Base-by-base conservation (phyloP, 2,888 invertebrate genomes). In the Himalopsyche anomala region DNA sequence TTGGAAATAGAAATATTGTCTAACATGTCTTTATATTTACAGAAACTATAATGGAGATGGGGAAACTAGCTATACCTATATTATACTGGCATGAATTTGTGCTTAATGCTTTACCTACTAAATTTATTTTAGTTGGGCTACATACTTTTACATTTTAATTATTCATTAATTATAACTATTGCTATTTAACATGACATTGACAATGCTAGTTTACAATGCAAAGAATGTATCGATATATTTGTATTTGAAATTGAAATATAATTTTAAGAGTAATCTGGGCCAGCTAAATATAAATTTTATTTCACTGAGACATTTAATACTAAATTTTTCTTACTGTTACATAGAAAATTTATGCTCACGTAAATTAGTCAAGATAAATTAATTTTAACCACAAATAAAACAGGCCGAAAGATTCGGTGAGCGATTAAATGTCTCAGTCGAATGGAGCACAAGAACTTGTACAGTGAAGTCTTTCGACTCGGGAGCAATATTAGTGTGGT, bases 21-120 rank as follows among this genome's bases (percentile, higher is more conserved):
- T 85, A 85, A 85, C 85, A 80, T 85, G 85, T 85, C 82, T 85
- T 85, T 86, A 83, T 86, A 86, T 86, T 86, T 86, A 69, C 85
- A 86, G 85, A 82, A 81, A 85, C 81, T 56, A 82, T 85, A 74
- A 83, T 83, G 85, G 85, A 86, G 83, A 80, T 81, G 80, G 62
- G 85, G 81, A 62, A 69, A 82, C 81, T 83, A 79, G 83, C 79
- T 74, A 82, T 84, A 80, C 55, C 83, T 54, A 85, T 85, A 28
- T 28, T 28, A 82, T 80, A 51, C 28, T 81, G 54, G 85, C 85
- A 86, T 86, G 85, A 74, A 56, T 85, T 83, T 86, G 80, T 86
- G 85, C 83, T 86, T 83, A 80, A 79, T 80, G 85, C 85, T 86
- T 86, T 79, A 56, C 28, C 28, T 69, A 69, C 28, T 69, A 69